A percentile compares a stretch with the other conserved stretches of the same genome.
These are phyloP conservation scores for Drosophila grimshawi DNA, from an alignment of 1,140 invertebrate species.

Conservation along the genomic window DNA sequence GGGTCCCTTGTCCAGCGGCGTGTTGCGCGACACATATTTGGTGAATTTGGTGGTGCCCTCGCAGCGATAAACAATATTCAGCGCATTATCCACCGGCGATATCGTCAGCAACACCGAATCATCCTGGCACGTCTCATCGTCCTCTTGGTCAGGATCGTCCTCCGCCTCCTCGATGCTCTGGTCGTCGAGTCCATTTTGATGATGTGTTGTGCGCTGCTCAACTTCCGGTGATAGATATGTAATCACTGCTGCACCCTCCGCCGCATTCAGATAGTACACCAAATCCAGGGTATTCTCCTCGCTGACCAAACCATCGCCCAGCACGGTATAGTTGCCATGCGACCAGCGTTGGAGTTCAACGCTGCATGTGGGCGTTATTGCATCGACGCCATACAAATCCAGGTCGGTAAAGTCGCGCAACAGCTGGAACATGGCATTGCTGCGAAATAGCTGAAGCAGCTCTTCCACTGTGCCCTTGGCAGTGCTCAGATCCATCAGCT, in stretches of 20 bases:
- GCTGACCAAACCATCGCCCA: conserved; percentile 82
- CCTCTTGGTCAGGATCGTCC: conserved; percentile 24
- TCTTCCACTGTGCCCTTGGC: conserved; percentile 84
- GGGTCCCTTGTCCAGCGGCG: conserved; percentile 71
- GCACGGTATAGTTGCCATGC: conserved; percentile 87
- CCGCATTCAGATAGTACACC: conserved; percentile 86
- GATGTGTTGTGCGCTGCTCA: conserved; percentile 43
- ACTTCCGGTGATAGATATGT: conserved; percentile 86
- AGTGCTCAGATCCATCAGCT: conserved; percentile 85
- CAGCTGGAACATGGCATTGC: conserved; percentile 86
- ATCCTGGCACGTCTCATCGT: conserved; percentile 52
- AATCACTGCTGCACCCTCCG: conserved; percentile 84
- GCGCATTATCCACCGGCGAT: conserved; percentile 87
- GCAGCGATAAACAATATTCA: conserved; percentile 89
- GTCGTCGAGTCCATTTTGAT: conserved; percentile 35
- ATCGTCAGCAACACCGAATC: conserved; percentile 85
- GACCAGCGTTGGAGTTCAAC: conserved; percentile 89
- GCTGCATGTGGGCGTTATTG: conserved; percentile 84
- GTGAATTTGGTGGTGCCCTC: conserved; percentile 87
- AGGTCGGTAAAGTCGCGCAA: conserved; percentile 88
- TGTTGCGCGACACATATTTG: conserved; percentile 86
- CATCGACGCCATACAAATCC: conserved; percentile 84
- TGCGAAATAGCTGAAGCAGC: conserved; percentile 86
- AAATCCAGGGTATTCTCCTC: conserved; percentile 86
- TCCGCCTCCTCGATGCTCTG: conserved; percentile 28